Base-by-base conservation (phyloP, 2,888 invertebrate species). In the Acrocyrtus sp. region DNA sequence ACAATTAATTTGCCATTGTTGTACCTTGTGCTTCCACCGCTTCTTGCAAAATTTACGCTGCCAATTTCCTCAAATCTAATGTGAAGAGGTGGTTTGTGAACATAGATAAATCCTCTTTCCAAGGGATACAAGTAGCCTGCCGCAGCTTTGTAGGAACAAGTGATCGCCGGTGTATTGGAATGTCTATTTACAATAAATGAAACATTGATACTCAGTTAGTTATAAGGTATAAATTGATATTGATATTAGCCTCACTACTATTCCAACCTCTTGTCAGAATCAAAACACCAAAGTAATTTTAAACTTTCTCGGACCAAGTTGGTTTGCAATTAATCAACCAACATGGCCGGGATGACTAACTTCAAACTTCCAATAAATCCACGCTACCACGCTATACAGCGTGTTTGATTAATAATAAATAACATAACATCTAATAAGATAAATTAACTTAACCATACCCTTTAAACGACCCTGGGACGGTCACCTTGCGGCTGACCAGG, bases 71-170 rank as follows among this genome's bases (percentile, higher is more conserved):
- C 99, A 84, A 98, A 98, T 8, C 98, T 90, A 73, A 99, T 95
- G 83, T 98, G 98, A 74, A 99, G 90, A 0, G 99, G 98, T 0
- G 99, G 99, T 84, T 99, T 99, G 85, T 98, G 98, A 0, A 76
- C 95, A 84, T 96, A 99, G 81, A 99, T 97, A 83, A 99, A 98
- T 10, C 99, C 98, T 82, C 98, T 89, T 85, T 99, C 99, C 48
- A 99, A 85, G 0, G 99, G 99, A 86, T 99, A 99, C 56, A 99
- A 86, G 83, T 95, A 93, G 1, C 99, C 99, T 0, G 97, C 97
- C 0, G 98, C 95, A 8, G 98, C 98, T 85, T 97, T 98, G 87
- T 96, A 98, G 0, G 98, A 98, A 84, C 98, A 99, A 56, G 94
- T 91, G 58, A 98, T 90, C 0, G 96, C 96, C 0, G 96, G 93